A percentile compares a stretch with the other conserved stretches of the same genome.
Conservation (phyloP, 2,888 invertebrate genomes). For the Apodemia mormo region DNA sequence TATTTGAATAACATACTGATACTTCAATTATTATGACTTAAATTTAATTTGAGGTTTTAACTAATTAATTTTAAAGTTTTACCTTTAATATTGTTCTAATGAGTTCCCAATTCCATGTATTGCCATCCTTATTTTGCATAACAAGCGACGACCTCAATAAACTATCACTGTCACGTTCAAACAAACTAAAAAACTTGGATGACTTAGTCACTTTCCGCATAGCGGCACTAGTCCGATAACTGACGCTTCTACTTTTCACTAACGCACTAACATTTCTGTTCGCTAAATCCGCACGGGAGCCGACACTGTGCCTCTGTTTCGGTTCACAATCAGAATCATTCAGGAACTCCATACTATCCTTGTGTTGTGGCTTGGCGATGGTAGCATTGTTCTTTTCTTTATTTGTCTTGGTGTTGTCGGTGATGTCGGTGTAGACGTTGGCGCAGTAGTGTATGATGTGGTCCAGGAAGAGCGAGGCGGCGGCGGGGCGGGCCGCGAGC, state of each 20-base stretch:
- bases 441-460: constrained; percentile 85
- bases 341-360: constrained; percentile 66
- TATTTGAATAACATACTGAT: no score
- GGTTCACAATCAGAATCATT: constrained; percentile 70
- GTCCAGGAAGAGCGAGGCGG: constrained; percentile 91
- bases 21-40: background rate
- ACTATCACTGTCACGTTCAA: constrained; percentile 84
- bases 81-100: constrained; percentile 91
- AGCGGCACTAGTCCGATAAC: constrained; percentile 66
- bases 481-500: constrained; percentile 90
- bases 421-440: constrained; percentile 60
- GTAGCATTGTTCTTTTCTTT: constrained; percentile 70
- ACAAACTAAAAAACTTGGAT: constrained; percentile 76
- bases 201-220: constrained; percentile 68
- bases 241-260: constrained; percentile 77
- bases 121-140: constrained; percentile 88
- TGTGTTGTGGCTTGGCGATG: constrained; percentile 58
- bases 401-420: constrained; percentile 59
- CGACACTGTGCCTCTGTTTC: constrained; percentile 68
- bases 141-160: constrained; percentile 91
- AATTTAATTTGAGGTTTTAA: background rate
- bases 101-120: constrained; percentile 96
- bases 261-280: constrained; percentile 70
- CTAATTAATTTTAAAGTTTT: constrained; percentile 32
- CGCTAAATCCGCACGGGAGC: constrained; percentile 68